Conservation (phyloP, 2,888 invertebrate genomes). For the Sminthurinus aureus region DNA sequence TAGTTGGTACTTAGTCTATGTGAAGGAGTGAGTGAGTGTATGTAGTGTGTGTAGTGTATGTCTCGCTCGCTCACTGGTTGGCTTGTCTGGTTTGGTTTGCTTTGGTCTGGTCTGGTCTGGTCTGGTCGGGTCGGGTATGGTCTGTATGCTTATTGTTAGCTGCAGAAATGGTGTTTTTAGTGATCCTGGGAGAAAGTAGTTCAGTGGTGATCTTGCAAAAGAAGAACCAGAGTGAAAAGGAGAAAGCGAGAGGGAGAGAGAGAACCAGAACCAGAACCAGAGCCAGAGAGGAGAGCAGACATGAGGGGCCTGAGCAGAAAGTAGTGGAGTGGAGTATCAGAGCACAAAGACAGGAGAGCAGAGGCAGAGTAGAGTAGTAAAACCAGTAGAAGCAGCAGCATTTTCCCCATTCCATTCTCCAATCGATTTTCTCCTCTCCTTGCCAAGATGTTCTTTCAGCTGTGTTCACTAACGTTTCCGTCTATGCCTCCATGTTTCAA, state of each 20-base stretch:
- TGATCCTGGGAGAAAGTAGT: constrained; percentile 35
- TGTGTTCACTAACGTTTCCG: constrained; percentile 12
- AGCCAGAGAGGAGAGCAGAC: no score
- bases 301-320: no score
- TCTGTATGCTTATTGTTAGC: constrained; percentile 19
- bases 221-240: constrained; percentile 1
- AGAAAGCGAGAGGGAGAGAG: constrained; percentile 37
- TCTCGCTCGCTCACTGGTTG: background rate
- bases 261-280: background rate
- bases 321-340: no score
- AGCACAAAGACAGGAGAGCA: no score
- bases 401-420: constrained; percentile 23
- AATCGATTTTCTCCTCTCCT: constrained; percentile 36
- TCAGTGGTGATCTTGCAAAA: constrained; percentile 37
- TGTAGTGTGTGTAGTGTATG: no score
- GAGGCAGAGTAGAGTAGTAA: no score
- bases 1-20: background rate
- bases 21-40: background rate
- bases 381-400: constrained; percentile 36
- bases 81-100: background rate
- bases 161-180: constrained; percentile 30
- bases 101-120: background rate
- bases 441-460: constrained; percentile 33
- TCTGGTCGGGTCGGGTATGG: background rate
- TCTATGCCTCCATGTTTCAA: background rate